These are phyloP conservation scores for Baronia brevicornis DNA, from an alignment of 2,888 invertebrate genomes.

Conservation along the genomic window DNA sequence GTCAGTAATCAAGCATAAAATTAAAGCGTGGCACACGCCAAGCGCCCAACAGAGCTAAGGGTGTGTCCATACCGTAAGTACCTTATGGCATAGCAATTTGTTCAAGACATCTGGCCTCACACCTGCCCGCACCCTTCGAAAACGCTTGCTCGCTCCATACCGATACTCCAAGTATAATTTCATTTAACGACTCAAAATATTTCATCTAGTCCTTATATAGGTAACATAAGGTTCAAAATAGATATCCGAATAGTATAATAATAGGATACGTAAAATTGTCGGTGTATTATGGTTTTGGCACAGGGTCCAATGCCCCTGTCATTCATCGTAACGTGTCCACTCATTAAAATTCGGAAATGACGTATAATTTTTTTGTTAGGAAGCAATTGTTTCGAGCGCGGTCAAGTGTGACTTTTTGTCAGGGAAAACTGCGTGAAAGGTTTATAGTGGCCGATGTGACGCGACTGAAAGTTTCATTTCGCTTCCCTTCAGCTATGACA, in stretches of 20 bases:
- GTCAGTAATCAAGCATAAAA: conserved; percentile 73
- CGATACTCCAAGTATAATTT: conserved; percentile 34
- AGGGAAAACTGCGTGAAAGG: conserved; percentile 33
- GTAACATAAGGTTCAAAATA: conserved; percentile 29
- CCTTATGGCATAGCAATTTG: conserved; percentile 72
- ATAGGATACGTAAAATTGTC: conserved; percentile 22
- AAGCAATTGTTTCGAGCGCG: conserved; percentile 50
- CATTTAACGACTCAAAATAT: too few species aligned
- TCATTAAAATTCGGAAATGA: conserved; percentile 72
- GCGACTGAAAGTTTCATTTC: conserved; percentile 35
- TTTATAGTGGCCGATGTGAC: conserved; percentile 40
- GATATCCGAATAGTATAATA: conserved; percentile 9
- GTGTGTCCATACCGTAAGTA: conserved; percentile 61
- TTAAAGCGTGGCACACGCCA: conserved; percentile 75
- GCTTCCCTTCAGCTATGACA: conserved; percentile 41
- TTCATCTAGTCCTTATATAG: conserved; percentile 18
- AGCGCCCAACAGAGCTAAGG: conserved; percentile 56
- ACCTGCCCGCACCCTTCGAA: conserved; percentile 59
- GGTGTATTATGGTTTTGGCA: conserved; percentile 58
- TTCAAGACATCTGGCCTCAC: conserved; percentile 74
- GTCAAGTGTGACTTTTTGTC: conserved; percentile 55
- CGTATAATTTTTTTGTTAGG: conserved; percentile 60
- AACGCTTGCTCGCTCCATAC: conserved; percentile 37
- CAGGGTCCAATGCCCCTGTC: conserved; percentile 62
- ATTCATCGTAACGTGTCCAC: conserved; percentile 47